Base-by-base conservation (phyloP, 2,113 vertebrate genomes). In the Rhinolophus sinicus region DNA sequence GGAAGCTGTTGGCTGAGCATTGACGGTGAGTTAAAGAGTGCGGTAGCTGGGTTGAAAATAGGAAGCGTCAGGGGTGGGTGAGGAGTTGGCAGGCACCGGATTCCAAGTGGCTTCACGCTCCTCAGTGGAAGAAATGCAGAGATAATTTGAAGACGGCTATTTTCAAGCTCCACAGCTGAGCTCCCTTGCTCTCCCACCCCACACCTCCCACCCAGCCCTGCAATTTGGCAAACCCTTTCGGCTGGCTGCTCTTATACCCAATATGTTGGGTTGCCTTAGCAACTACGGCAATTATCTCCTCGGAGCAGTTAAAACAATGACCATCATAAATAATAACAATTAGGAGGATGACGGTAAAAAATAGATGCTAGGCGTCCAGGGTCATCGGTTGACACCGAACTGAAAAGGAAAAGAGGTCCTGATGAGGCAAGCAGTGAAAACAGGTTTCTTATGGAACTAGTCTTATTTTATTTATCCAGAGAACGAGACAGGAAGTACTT, bases 271-370 rank as follows among this genome's bases (percentile, higher is more conserved):
- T 98, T 97, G 96, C 97, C 97, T 98, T 98, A 97, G 97, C 97
- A 98, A 98, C 97, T 95, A 97, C 97, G 93, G 96, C 96, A 98
- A 98, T 98, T 98, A 98, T 97, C 97, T 98, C 97, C 96, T 95
- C 95, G 94, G 97, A 97, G 95, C 97, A 96, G 97, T 97, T 98
- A 97, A 97, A 98, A 98, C 97, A 98, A 98, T 97, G 97, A 96
- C 97, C 95, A 67, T 97, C 97, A 98, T 98, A 98, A 98, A 98
- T 98, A 98, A 98, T 98, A 98, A 98, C 97, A 98, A 96, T 97
- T 96, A 97, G 97, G 97, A 97, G 93, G 92, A 95, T 87, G 95
- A 93, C 80, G 95, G 95, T 86, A 97, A 96, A 97, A 97, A 95
- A 95, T 86, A 95, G 95, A 97, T 95, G 90, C 83, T 64, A 82